These are phyloP conservation scores for Homalodisca vitripennis DNA, from an alignment of 1,140 invertebrate genomes.

Conservation along the genomic window DNA sequence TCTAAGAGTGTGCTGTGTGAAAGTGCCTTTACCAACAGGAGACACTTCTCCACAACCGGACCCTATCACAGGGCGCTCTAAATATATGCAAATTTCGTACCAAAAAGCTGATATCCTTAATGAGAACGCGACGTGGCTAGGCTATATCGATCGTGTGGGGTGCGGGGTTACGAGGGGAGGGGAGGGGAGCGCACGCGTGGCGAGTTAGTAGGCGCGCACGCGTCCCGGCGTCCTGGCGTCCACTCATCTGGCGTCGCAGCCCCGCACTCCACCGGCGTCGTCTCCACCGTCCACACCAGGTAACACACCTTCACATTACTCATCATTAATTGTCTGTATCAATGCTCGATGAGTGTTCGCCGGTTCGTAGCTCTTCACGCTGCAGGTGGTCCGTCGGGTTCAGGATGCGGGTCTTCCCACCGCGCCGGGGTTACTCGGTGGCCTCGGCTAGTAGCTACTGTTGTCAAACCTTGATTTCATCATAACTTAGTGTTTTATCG, in stretches of 20 bases:
- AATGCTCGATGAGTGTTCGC: no score
- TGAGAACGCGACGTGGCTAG: slow-evolving; percentile 12
- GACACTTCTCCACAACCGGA: background rate
- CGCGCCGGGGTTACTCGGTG: no score
- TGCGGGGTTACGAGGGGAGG: background rate
- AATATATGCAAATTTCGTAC: slow-evolving; percentile 14
- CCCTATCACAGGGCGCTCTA: background rate
- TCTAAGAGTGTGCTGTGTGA: no score
- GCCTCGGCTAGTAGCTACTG: no score
- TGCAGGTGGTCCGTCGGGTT: no score
- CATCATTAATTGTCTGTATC: background rate
- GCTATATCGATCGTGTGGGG: no score
- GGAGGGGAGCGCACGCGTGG: slow-evolving; percentile 4
- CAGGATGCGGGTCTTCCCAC: no score
- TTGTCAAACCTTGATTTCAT: no score
- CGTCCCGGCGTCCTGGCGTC: background rate
- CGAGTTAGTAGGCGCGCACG: background rate
- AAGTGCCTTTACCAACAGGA: no score
- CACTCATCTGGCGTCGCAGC: background rate
- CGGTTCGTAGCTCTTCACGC: no score
- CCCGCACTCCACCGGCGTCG: background rate
- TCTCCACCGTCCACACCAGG: background rate
- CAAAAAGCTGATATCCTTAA: slow-evolving; percentile 16
- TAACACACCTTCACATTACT: slow-evolving; percentile 18
- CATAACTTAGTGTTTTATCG: no score